A percentile compares a stretch with the other conserved stretches of the same genome.
These are phyloP conservation scores for Anarrhichthys ocellatus DNA, from an alignment of 2,113 vertebrate species.

Conservation along the genomic window DNA sequence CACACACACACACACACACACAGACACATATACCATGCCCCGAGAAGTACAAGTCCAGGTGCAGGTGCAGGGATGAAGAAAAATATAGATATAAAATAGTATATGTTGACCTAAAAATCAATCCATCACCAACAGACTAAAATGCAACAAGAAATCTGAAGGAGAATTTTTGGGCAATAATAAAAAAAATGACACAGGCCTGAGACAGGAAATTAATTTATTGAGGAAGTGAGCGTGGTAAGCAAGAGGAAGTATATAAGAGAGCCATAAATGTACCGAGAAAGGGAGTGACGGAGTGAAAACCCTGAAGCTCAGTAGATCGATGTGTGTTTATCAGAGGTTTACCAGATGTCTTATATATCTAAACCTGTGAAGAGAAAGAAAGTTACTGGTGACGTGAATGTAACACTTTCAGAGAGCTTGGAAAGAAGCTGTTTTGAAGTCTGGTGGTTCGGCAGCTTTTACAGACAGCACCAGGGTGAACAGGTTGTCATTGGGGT, in stretches of 20 bases:
- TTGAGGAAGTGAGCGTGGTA: slow-evolving; percentile 3
- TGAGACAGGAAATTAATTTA: neutral
- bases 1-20: neutral
- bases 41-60: neutral
- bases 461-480: neutral
- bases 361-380: neutral
- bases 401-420: neutral
- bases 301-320: neutral
- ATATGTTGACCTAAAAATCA: neutral
- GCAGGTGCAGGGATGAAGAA: neutral
- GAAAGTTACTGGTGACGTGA: neutral
- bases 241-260: slow-evolving; percentile 31
- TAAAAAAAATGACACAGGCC: neutral
- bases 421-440: neutral
- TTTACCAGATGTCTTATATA: neutral
- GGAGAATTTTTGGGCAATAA: neutral
- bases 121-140: neutral
- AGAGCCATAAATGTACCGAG: slow-evolving; percentile 4
- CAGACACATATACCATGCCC: neutral
- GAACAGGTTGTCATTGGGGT: neutral
- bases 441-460: neutral
- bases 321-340: neutral
- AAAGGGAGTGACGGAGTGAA: neutral
- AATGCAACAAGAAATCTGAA: neutral
- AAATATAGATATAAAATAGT: neutral